Percentiles rank a stretch among this genome's conserved stretches.
Evolutionary conservation across 2,888 invertebrate species (phyloP).

Genomic region (Endotricha flammealis): DNA sequence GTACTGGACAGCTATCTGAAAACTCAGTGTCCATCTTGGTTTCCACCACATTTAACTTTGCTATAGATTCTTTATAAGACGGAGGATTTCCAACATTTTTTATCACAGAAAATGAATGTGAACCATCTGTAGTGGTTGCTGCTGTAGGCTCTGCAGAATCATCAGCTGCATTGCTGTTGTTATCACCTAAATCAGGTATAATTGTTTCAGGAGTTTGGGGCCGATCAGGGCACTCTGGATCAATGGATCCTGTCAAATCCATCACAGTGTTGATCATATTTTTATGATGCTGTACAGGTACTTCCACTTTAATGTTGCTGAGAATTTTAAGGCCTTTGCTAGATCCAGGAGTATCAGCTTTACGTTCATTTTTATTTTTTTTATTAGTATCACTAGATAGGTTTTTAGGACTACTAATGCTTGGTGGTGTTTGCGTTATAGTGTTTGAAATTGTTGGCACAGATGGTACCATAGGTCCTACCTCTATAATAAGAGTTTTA

Average conservation of each 20-base stretch:
- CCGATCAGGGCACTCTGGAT: constrained; percentile 46
- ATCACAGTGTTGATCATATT: constrained; percentile 67
- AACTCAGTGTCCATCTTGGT: constrained; percentile 60
- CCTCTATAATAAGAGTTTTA: constrained; percentile 66
- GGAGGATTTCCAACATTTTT: constrained; percentile 63
- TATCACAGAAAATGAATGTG: constrained; percentile 64
- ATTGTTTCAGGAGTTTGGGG: constrained; percentile 56
- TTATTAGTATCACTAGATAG: not conserved
- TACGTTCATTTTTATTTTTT: constrained; percentile 13
- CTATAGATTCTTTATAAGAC: constrained; percentile 43
- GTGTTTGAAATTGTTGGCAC: constrained; percentile 22
- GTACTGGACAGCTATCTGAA: constrained; percentile 66
- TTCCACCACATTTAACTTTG: constrained; percentile 42
- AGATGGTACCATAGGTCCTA: constrained; percentile 48
- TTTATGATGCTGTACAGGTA: constrained; percentile 67
- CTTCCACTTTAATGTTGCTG: constrained; percentile 75
- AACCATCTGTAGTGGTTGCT: constrained; percentile 37
- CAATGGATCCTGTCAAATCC: constrained; percentile 61
- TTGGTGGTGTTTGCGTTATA: constrained; percentile 17
- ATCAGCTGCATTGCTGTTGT: constrained; percentile 23
- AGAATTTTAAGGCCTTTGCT: constrained; percentile 70
- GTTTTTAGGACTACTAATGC: not conserved
- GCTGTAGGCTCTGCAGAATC: constrained; percentile 25
- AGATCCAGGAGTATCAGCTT: constrained; percentile 41
- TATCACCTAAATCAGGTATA: constrained; percentile 61